These are phyloP conservation scores for Acrocyrtus sp. DNA, from an alignment of 2,888 invertebrate species.

Conservation along the genomic window DNA sequence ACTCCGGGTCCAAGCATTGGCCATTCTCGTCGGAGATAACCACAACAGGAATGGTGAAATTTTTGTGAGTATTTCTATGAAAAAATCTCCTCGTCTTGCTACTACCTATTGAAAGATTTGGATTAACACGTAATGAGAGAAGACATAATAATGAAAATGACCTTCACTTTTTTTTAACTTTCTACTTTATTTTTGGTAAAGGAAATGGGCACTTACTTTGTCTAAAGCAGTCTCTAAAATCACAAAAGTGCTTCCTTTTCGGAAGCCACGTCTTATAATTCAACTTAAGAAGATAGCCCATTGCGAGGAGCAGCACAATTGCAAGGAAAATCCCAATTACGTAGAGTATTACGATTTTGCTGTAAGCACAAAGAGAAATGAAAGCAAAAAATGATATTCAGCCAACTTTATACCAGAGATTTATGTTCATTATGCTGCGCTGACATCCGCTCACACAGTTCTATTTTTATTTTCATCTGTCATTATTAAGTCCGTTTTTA, in stretches of 20 bases:
- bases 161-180: no score
- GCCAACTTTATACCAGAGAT: no score
- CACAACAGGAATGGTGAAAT: conserved; percentile 54
- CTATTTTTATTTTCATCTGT: neutral
- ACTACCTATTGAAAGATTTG: no score
- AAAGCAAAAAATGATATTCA: neutral
- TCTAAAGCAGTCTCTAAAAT: conserved; percentile 50
- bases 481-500: neutral
- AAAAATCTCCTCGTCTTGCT: conserved; percentile 38
- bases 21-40: conserved; percentile 54
- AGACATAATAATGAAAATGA: no score
- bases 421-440: neutral
- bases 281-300: conserved; percentile 38
- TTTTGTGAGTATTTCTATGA: conserved; percentile 40
- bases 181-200: no score
- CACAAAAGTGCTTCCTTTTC: conserved; percentile 42
- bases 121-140: no score
- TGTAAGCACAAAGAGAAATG: neutral
- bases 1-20: conserved; percentile 31
- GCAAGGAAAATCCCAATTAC: conserved; percentile 46
- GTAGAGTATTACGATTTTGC: conserved; percentile 43
- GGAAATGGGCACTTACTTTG: conserved; percentile 40
- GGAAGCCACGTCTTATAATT: conserved; percentile 45
- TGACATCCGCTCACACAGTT: neutral
- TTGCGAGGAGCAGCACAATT: conserved; percentile 21